Conservation (phyloP, 2,113 vertebrate genomes). For the Nerophis lumbriciformis region DNA sequence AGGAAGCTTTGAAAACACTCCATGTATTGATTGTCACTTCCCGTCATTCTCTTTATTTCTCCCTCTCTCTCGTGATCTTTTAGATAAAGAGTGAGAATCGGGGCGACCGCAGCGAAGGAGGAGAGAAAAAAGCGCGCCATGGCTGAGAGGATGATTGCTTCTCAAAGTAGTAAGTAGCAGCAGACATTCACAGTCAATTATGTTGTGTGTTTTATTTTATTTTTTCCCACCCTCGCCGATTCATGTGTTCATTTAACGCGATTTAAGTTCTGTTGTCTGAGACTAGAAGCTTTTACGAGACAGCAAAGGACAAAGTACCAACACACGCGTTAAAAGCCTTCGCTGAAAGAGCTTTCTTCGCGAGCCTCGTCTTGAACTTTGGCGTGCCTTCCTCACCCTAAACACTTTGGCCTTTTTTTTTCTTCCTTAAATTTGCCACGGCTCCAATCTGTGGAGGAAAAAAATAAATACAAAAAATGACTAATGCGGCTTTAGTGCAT, state of each 20-base stretch:
- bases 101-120: constrained; percentile 30
- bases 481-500: background rate
- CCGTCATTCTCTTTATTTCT: constrained; percentile 14
- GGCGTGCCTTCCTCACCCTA: background rate
- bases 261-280: constrained; percentile 24
- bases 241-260: constrained; percentile 16
- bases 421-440: background rate
- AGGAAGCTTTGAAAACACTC: constrained; percentile 16
- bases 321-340: background rate
- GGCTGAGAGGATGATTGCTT: constrained; percentile 70
- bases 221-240: background rate
- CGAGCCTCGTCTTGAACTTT: constrained; percentile 1
- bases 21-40: constrained; percentile 25
- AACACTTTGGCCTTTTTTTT: background rate
- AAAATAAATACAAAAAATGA: background rate
- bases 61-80: constrained; percentile 16
- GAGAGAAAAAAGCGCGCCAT: constrained; percentile 49
- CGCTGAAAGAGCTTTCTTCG: background rate
- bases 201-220: constrained; percentile 27
- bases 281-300: background rate
- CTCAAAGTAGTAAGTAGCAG: constrained; percentile 70
- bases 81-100: constrained; percentile 45
- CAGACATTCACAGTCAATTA: constrained; percentile 25
- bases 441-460: background rate
- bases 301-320: constrained; percentile 14